Base-by-base conservation (phyloP, 2,888 invertebrate species). In the Gisinianus flammeolus region DNA sequence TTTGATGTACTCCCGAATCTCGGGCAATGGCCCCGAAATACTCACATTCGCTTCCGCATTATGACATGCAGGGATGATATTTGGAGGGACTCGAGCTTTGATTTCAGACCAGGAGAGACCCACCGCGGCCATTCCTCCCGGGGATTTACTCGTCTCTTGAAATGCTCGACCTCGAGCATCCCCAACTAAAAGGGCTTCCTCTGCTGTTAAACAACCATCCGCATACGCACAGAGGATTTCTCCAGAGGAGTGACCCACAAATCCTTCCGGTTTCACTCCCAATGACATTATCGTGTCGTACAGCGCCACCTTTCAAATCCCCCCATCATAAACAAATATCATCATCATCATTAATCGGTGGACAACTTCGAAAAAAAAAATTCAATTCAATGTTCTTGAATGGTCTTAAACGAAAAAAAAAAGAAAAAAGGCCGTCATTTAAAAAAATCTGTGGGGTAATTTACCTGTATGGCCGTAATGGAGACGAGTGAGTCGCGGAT, bases 161-260 rank as follows among this genome's bases (percentile, higher is more conserved):
- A 87, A 85, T 67, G 86, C 85, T 54, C 85, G 85, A 22, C 88
- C 88, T 83, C 90, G 8, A 16, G 74, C 73, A 35, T 72, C 31
- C 0, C 66, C 68, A 0, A 96, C 93, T 84, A 97, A 88, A 78
- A 98, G 93, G 0, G 97, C 93, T 88, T 98, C 97, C 87, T 97
- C 97, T 1, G 93, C 92, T 5, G 95, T 96, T 85, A 98, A 92
- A 67, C 95, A 94, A 16, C 95, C 97, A 89, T 98, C 98, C 24
- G 97, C 97, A 88, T 98, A 98, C 12, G 96, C 97, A 87, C 97
- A 98, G 1, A 95, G 95, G 84, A 94, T 90, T 88, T 96, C 96
- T 28, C 96, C 96, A 19, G 94, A 94, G 26, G 97, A 97, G 88
- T 98, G 98, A 0, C 98, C 98, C 73, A 98, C 90, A 86, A 99